These are phyloP conservation scores for Amaurobius ferox DNA, from an alignment of 2,888 invertebrate species.

Conservation along the genomic window DNA sequence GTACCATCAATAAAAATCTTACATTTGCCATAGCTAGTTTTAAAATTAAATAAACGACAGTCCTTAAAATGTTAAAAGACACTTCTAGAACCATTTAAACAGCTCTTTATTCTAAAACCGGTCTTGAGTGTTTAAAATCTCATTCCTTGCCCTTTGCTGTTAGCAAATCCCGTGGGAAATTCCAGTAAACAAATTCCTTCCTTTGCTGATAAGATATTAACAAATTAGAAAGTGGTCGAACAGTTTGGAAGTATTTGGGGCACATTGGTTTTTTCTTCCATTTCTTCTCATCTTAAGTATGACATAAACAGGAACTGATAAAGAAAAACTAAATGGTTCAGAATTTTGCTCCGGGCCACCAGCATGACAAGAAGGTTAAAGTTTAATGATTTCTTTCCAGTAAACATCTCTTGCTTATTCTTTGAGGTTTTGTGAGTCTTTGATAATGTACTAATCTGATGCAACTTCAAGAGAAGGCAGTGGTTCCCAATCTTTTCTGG, in stretches of 20 bases:
- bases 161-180: background rate
- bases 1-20: too few relatives aligned
- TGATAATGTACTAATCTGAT: too few relatives aligned
- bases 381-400: background rate
- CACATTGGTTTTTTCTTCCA: background rate
- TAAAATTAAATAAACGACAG: too few relatives aligned
- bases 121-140: too few relatives aligned
- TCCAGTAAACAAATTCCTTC: background rate
- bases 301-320: constrained; percentile 16
- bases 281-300: background rate
- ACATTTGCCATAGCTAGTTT: too few relatives aligned
- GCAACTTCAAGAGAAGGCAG: too few relatives aligned
- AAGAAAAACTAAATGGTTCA: background rate
- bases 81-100: too few relatives aligned
- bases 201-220: background rate
- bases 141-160: too few relatives aligned
- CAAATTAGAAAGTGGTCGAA: constrained; percentile 11
- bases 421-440: background rate
- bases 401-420: background rate
- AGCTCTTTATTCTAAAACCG: too few relatives aligned
- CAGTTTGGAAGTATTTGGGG: background rate
- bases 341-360: background rate
- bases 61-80: too few relatives aligned
- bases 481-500: too few relatives aligned
- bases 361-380: constrained; percentile 10